phyloP scores from a whole-genome alignment of 2,797 vertebrate genomes.

The Falco peregrinus region DNA sequence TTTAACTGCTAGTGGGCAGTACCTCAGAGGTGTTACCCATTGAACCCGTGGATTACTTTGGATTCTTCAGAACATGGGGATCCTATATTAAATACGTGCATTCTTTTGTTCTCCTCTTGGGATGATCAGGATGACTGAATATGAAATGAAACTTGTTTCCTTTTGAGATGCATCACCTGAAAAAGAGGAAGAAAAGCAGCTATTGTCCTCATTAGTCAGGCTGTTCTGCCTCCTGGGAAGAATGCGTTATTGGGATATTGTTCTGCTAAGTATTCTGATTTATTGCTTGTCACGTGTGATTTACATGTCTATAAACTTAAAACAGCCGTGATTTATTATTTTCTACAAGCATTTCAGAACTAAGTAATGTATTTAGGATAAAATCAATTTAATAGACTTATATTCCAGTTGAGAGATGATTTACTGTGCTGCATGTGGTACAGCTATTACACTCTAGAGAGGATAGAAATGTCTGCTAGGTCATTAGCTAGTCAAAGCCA shows the following conservation, averaged over 20 bases:
- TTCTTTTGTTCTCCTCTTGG: not conserved
- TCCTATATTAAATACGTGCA: not conserved
- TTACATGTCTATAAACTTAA: slow-evolving; percentile 1
- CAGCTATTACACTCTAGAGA: not conserved
- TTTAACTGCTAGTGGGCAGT: not conserved
- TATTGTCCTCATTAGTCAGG: not conserved
- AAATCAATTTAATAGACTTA: slow-evolving; percentile 10
- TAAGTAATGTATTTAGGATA: not conserved
- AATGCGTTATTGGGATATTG: not conserved
- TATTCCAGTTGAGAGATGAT: not conserved
- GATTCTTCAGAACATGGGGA: not conserved
- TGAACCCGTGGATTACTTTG: not conserved
- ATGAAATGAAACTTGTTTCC: not conserved
- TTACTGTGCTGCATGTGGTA: not conserved
- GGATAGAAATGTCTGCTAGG: not conserved
- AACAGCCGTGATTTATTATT: not conserved
- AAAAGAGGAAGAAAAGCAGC: not conserved
- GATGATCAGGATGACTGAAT: not conserved
- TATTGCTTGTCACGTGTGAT: slow-evolving; percentile 24
- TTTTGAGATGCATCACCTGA: not conserved
- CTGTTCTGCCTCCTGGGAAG: not conserved
- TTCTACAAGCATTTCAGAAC: slow-evolving; percentile 15
- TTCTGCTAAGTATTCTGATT: slow-evolving; percentile 9
- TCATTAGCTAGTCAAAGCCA: not conserved
- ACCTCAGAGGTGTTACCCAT: not conserved